phyloP scores from a whole-genome alignment of 2,113 vertebrate genomes.

The Pedionomus torquatus region DNA sequence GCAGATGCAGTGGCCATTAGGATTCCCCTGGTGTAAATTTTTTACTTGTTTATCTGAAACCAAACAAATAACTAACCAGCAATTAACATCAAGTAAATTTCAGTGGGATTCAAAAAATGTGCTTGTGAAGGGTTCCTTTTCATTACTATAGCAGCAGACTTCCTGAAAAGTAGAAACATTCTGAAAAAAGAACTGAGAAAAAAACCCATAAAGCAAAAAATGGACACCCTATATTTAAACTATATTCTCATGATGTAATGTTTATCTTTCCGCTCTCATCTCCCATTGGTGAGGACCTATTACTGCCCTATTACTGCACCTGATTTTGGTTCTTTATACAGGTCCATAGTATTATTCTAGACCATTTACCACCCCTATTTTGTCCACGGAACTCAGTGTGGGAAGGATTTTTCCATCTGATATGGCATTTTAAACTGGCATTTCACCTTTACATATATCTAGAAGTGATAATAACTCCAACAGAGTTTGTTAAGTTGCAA shows the following conservation, averaged over 20 bases:
- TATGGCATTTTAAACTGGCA: not conserved
- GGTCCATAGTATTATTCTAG: not conserved
- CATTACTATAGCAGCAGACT: not conserved
- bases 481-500: not conserved
- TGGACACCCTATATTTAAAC: fast-evolving
- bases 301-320: not conserved
- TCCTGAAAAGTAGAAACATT: not conserved
- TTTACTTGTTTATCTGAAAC: not conserved
- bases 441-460: not conserved
- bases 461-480: not conserved
- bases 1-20: not conserved
- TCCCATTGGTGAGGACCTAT: not conserved
- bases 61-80: not conserved
- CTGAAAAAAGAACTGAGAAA: not conserved
- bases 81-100: not conserved
- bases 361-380: not conserved
- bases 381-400: not conserved
- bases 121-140: not conserved
- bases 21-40: not conserved
- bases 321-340: not conserved
- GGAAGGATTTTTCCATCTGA: not conserved
- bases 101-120: not conserved
- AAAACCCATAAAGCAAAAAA: fast-evolving
- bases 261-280: not conserved
- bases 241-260: not conserved